Percentiles rank a stretch among this genome's conserved stretches.
Evolutionary conservation across 2,888 invertebrate genomes (phyloP).

Genomic region (Terebella lapidaria): DNA sequence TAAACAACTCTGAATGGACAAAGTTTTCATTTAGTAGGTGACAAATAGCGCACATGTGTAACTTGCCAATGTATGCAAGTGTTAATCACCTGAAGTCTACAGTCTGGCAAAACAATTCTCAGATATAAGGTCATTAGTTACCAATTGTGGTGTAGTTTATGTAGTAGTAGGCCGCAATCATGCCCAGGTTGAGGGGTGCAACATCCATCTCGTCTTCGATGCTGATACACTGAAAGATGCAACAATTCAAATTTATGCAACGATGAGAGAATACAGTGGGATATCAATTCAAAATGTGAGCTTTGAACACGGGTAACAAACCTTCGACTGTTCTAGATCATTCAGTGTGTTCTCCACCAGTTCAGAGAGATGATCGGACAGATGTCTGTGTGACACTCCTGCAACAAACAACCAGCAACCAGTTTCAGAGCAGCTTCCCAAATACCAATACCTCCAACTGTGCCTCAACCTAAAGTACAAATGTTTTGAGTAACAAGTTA

Average conservation of each 20-base stretch:
- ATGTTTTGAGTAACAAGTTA: constrained; percentile 22
- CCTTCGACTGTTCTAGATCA: constrained; percentile 89
- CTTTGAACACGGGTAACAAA: no score
- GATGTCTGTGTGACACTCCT: constrained; percentile 91
- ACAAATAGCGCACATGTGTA: no score
- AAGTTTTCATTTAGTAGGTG: no score
- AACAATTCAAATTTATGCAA: neutral
- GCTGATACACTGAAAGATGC: constrained; percentile 69
- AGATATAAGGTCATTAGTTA: constrained; percentile 44
- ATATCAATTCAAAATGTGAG: no score
- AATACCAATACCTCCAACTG: no score
- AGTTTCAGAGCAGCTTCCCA: no score
- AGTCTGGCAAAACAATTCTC: neutral
- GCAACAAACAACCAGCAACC: constrained; percentile 11
- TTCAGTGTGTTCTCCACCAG: constrained; percentile 91
- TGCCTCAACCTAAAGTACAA: no score
- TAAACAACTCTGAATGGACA: constrained; percentile 78
- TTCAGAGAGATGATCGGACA: constrained; percentile 97
- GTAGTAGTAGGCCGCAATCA: constrained; percentile 99
- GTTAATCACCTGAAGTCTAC: neutral
- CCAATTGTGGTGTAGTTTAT: constrained; percentile 98
- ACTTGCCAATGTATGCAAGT: no score
- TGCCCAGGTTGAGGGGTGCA: constrained; percentile 92
- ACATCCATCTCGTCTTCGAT: constrained; percentile 98
- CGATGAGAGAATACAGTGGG: neutral